phyloP scores from a whole-genome alignment of 2,113 vertebrate species.

The Numida meleagris region DNA sequence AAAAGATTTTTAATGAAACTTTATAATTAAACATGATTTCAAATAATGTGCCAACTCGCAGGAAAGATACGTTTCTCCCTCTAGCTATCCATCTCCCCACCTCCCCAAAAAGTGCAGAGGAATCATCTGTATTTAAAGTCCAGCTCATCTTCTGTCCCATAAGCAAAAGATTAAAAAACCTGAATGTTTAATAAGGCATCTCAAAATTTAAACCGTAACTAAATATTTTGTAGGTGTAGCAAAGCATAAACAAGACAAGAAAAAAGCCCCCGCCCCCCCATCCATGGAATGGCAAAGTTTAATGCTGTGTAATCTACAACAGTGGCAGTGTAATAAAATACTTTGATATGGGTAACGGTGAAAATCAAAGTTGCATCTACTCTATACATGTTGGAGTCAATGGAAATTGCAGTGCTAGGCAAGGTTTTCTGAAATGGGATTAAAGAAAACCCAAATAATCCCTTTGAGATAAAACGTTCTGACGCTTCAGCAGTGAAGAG shows the following conservation, averaged over 20 bases:
- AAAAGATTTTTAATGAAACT: slow-evolving; percentile 82
- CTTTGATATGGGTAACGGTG: slow-evolving; percentile 42
- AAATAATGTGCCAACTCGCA: slow-evolving; percentile 68
- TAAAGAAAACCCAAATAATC: slow-evolving; percentile 70
- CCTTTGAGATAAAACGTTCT: slow-evolving; percentile 64
- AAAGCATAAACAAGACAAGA: neutral
- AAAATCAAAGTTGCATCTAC: slow-evolving; percentile 60
- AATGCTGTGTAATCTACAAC: slow-evolving; percentile 4
- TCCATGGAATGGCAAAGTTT: neutral
- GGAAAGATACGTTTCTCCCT: slow-evolving; percentile 39
- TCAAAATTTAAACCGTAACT: slow-evolving; percentile 32
- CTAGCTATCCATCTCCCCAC: neutral
- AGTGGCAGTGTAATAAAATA: slow-evolving; percentile 30
- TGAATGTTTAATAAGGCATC: slow-evolving; percentile 36
- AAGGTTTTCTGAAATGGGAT: slow-evolving; percentile 66
- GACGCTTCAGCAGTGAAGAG: slow-evolving; percentile 28
- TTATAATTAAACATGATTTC: slow-evolving; percentile 83
- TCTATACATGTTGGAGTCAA: neutral
- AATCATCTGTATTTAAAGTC: slow-evolving; percentile 43
- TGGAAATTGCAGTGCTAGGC: slow-evolving; percentile 36
- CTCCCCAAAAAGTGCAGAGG: slow-evolving; percentile 43
- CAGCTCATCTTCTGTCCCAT: slow-evolving; percentile 23
- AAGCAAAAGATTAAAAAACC: slow-evolving; percentile 39
- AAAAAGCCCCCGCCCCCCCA: neutral
- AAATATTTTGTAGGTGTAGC: slow-evolving; percentile 60